Evolutionary conservation across 2,113 vertebrate genomes (phyloP).

Genomic region (Pygoscelis antarcticus): DNA sequence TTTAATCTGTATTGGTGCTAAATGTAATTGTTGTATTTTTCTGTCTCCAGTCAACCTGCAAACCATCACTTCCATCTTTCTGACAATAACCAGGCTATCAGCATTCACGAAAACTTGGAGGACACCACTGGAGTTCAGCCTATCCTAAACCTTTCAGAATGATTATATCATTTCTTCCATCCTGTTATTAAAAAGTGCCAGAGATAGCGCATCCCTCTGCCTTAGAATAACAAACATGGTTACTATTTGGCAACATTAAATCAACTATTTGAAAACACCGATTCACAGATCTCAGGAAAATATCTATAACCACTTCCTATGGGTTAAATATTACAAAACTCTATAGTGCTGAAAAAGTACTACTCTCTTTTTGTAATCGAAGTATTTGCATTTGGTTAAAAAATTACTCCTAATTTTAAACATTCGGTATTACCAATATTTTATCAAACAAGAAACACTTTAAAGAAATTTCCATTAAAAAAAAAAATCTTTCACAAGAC

Average conservation of each 20-base stretch:
- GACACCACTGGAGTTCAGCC: background rate
- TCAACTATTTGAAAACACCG: background rate
- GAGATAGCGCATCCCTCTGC: accelerated
- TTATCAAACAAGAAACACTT: background rate
- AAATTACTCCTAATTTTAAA: background rate
- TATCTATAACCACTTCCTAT: background rate
- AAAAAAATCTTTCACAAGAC: slow-evolving; percentile 21
- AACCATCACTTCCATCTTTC: background rate
- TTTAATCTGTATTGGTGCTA: background rate
- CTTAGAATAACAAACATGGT: background rate
- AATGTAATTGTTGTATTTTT: background rate
- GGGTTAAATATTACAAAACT: background rate
- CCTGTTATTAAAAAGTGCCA: background rate
- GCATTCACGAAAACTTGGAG: background rate
- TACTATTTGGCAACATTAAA: background rate
- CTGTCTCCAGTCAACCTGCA: background rate
- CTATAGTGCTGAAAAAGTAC: background rate
- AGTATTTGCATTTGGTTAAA: background rate
- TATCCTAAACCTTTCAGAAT: background rate
- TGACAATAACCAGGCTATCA: background rate
- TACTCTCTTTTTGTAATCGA: background rate
- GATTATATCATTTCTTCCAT: background rate
- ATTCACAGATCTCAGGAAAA: background rate
- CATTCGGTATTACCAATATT: background rate
- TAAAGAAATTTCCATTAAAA: slow-evolving; percentile 28